Conservation (phyloP, 2,888 invertebrate species). For the Polyploca ridens region DNA sequence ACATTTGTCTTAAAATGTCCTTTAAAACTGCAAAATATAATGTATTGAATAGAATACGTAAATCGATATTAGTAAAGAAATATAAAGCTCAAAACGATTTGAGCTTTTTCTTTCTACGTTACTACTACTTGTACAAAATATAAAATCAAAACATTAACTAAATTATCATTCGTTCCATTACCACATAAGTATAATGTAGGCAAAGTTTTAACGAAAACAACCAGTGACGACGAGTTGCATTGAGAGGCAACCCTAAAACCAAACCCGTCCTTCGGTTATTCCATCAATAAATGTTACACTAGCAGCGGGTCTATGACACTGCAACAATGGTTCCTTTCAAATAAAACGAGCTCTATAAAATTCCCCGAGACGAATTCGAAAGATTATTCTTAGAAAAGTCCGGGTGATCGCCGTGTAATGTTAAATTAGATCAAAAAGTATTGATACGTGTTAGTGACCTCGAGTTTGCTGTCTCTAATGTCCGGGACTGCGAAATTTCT, state of each 20-base stretch:
- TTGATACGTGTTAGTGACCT: slow-evolving; percentile 20
- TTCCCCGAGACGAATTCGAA: background rate
- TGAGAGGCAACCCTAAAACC: background rate
- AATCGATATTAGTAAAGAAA: too few relatives aligned
- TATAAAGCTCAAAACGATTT: too few relatives aligned
- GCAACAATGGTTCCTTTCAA: slow-evolving; percentile 11
- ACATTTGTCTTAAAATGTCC: too few relatives aligned
- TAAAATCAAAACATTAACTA: too few relatives aligned
- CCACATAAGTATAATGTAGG: too few relatives aligned
- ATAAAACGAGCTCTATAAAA: background rate
- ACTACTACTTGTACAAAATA: too few relatives aligned
- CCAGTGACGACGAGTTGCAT: too few relatives aligned
- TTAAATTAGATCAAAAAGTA: slow-evolving; percentile 8
- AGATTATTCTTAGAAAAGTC: slow-evolving; percentile 9
- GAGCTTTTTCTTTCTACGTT: too few relatives aligned
- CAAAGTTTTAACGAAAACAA: too few relatives aligned
- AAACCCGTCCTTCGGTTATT: background rate
- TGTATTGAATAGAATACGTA: too few relatives aligned
- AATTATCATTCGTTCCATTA: too few relatives aligned
- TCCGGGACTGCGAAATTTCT: background rate
- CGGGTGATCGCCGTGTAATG: background rate
- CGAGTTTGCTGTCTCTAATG: background rate
- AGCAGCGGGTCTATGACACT: slow-evolving; percentile 11
- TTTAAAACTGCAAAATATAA: too few relatives aligned
- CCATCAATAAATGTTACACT: slow-evolving; percentile 4